These are phyloP conservation scores for Ichneumon xanthorius DNA, from an alignment of 2,888 invertebrate genomes.

Conservation along the genomic window DNA sequence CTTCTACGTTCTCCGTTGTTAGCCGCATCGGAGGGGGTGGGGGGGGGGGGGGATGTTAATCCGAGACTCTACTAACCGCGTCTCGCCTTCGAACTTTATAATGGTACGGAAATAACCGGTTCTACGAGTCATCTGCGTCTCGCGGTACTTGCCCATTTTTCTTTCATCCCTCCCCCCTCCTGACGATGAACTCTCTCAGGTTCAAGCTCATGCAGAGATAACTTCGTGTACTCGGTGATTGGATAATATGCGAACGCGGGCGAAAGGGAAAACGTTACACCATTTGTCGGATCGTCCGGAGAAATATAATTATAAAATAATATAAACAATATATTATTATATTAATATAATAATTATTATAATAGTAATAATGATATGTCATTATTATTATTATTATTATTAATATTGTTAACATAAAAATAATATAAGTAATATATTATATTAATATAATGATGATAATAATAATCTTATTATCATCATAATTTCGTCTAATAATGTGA, in stretches of 20 bases:
- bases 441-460: no score
- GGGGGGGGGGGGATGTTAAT: background rate
- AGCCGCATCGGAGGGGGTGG: no score
- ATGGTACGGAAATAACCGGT: conserved; percentile 31
- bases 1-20: background rate
- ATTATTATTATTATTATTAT: no score
- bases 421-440: no score
- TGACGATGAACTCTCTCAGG: conserved; percentile 24
- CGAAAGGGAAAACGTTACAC: background rate
- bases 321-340: no score
- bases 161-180: background rate
- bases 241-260: background rate
- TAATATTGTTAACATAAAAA: no score
- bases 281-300: background rate
- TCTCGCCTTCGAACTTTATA: conserved; percentile 13
- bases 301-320: no score
- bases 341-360: no score
- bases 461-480: background rate
- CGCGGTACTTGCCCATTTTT: conserved; percentile 12
- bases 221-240: background rate
- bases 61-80: conserved; percentile 15
- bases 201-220: conserved; percentile 16
- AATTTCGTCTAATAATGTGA: background rate
- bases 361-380: no score
- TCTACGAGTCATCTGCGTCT: background rate